Percentiles rank a stretch among this genome's conserved stretches.
Conservation (phyloP, 2,888 invertebrate genomes). For the Diabrotica balteata region DNA sequence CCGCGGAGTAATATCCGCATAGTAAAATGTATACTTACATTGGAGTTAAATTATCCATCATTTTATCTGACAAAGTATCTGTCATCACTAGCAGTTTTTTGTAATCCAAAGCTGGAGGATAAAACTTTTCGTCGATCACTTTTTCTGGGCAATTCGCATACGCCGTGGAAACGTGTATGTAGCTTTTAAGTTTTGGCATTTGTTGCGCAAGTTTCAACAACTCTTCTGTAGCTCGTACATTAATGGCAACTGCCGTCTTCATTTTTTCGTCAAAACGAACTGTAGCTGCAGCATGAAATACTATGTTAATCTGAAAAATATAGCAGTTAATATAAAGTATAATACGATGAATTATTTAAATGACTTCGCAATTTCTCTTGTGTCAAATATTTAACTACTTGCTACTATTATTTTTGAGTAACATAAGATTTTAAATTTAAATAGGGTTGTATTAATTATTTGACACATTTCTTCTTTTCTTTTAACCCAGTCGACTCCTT, state of each 20-base stretch:
- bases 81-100: slow-evolving; percentile 63
- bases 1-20: too few relatives aligned
- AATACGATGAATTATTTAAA: too few relatives aligned
- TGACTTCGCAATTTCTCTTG: too few relatives aligned
- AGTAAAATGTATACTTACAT: slow-evolving; percentile 60
- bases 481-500: too few relatives aligned
- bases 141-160: slow-evolving; percentile 62
- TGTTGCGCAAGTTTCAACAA: slow-evolving; percentile 71
- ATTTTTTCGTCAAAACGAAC: slow-evolving; percentile 77
- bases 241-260: slow-evolving; percentile 75
- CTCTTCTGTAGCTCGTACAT: slow-evolving; percentile 73
- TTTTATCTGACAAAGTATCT: slow-evolving; percentile 63
- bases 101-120: slow-evolving; percentile 63
- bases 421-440: too few relatives aligned
- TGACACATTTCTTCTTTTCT: too few relatives aligned
- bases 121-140: slow-evolving; percentile 65
- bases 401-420: too few relatives aligned
- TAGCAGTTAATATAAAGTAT: too few relatives aligned
- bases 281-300: slow-evolving; percentile 68
- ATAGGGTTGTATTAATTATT: too few relatives aligned
- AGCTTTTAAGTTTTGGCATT: slow-evolving; percentile 69
- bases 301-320: slow-evolving; percentile 56
- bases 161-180: slow-evolving; percentile 68
- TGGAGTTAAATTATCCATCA: slow-evolving; percentile 64
- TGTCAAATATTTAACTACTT: too few relatives aligned